Conservation (phyloP, 2,797 vertebrate species). For the Thunnus albacares region DNA sequence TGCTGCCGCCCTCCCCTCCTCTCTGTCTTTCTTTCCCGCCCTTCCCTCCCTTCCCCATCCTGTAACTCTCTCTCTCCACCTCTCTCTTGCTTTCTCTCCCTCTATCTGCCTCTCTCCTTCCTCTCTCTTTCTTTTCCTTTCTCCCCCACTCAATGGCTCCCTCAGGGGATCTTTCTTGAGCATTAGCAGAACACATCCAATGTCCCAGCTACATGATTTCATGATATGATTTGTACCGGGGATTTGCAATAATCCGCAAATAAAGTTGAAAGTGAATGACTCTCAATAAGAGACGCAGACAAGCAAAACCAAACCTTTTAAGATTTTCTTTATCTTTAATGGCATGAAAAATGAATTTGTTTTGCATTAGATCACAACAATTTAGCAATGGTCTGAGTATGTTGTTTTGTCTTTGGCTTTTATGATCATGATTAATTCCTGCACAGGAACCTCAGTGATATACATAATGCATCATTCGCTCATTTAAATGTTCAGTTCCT, state of each 20-base stretch:
- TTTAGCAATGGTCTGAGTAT: constrained; percentile 76
- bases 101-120: constrained; percentile 60
- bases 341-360: constrained; percentile 85
- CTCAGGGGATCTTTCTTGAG: constrained; percentile 82
- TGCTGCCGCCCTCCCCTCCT: constrained; percentile 79
- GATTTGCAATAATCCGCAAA: constrained; percentile 86
- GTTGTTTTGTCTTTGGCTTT: constrained; percentile 83
- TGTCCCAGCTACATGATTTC: constrained; percentile 83
- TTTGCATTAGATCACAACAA: constrained; percentile 80
- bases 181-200: constrained; percentile 82
- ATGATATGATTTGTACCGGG: constrained; percentile 88
- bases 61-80: constrained; percentile 66
- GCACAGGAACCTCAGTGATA: constrained; percentile 80
- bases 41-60: constrained; percentile 70
- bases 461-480: constrained; percentile 84
- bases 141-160: constrained; percentile 79
- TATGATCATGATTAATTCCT: constrained; percentile 85
- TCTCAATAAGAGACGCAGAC: constrained; percentile 84
- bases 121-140: constrained; percentile 56
- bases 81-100: constrained; percentile 58
- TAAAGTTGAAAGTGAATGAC: constrained; percentile 82
- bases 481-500: constrained; percentile 84
- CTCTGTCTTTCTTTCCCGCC: constrained; percentile 77
- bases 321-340: constrained; percentile 84
- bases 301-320: constrained; percentile 84